Evolutionary conservation across 2,797 vertebrate species (phyloP).

Genomic region (Pseudomugil tenellus): DNA sequence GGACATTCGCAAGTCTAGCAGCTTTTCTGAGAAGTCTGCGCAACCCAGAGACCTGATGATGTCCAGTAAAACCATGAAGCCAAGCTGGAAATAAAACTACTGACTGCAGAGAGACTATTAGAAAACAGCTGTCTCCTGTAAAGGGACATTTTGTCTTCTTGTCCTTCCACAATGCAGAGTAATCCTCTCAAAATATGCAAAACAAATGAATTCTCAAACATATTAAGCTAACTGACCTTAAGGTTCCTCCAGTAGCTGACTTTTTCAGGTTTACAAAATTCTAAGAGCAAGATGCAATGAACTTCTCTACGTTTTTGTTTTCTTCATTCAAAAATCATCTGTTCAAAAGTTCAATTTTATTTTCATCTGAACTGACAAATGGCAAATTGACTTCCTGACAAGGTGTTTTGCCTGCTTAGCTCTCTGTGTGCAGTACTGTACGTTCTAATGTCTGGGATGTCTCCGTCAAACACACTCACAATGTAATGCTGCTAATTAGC

Average conservation of each 20-base stretch:
- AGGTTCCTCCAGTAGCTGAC: conserved; percentile 31
- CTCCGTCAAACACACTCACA: conserved; percentile 51
- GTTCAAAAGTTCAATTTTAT: conserved; percentile 24
- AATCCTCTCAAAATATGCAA: conserved; percentile 50
- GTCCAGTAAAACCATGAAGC: conserved; percentile 82
- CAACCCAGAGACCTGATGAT: conserved; percentile 76
- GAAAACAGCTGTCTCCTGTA: conserved; percentile 8
- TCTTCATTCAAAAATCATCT: conserved; percentile 37
- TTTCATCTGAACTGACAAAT: conserved; percentile 58
- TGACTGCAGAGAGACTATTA: conserved; percentile 14
- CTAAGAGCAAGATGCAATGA: conserved; percentile 69
- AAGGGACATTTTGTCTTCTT: conserved; percentile 21
- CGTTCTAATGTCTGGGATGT: conserved; percentile 45
- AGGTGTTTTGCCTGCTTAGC: conserved; percentile 73
- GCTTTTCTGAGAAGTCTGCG: conserved; percentile 82
- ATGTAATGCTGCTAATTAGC: conserved; percentile 76
- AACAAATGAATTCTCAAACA: conserved; percentile 26
- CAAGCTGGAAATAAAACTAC: conserved; percentile 85
- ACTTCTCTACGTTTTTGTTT: conserved; percentile 32
- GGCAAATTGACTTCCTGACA: conserved; percentile 55
- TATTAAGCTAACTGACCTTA: conserved; percentile 25
- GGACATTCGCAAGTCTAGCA: conserved; percentile 74
- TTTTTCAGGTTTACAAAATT: conserved; percentile 47
- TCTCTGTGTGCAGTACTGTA: conserved; percentile 39
- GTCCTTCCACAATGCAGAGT: conserved; percentile 19